These are phyloP conservation scores for Eidolon helvum DNA, from an alignment of 2,113 vertebrate species.

Conservation along the genomic window DNA sequence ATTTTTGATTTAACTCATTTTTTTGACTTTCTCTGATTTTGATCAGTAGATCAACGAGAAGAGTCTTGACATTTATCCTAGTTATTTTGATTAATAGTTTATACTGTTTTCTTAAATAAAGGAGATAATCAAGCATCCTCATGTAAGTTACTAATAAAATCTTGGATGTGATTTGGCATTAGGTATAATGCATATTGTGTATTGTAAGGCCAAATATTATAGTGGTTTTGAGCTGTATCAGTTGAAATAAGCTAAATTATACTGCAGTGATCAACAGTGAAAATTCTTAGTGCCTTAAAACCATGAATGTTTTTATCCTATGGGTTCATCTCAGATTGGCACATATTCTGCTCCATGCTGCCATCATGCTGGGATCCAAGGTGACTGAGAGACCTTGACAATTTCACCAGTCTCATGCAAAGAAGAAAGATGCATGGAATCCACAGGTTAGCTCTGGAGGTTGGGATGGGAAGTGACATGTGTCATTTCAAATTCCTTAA, in stretches of 20 bases:
- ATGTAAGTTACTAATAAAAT: not conserved
- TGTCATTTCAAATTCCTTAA: not conserved
- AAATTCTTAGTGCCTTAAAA: not conserved
- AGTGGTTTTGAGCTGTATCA: not conserved
- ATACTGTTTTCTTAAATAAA: not conserved
- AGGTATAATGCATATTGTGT: not conserved
- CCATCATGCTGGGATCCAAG: not conserved
- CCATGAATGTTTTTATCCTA: not conserved
- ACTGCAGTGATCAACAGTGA: not conserved
- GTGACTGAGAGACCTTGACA: not conserved
- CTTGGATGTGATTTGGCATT: not conserved
- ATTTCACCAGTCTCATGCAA: not conserved
- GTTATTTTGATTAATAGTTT: not conserved
- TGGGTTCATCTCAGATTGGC: not conserved
- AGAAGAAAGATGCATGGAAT: rapidly evolving
- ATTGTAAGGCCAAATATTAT: not conserved
- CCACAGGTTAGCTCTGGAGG: rapidly evolving
- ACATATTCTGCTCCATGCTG: not conserved
- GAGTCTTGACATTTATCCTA: not conserved
- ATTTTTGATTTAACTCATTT: not conserved
- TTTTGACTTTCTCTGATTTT: not conserved
- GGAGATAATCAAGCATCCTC: not conserved
- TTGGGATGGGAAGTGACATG: not conserved
- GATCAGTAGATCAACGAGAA: not conserved
- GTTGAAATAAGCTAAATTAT: not conserved